Evolutionary conservation across 2,888 invertebrate genomes (phyloP).

Genomic region (Dione juno): DNA sequence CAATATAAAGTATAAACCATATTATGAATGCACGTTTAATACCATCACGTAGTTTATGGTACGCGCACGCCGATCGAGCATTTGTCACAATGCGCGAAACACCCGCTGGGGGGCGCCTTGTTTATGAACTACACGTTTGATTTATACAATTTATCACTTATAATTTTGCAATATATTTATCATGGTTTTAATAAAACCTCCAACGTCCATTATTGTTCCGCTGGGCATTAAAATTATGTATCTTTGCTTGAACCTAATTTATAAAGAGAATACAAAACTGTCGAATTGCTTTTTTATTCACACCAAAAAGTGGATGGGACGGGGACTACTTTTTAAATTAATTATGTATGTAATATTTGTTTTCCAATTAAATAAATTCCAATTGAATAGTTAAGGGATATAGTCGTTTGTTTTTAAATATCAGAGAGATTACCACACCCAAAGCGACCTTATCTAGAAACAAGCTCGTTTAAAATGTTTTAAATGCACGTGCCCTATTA

Average conservation of each 20-base stretch:
- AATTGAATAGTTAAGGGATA: not conserved
- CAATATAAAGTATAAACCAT: slow-evolving; percentile 25
- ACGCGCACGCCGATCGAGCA: slow-evolving; percentile 58
- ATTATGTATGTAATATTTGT: not conserved
- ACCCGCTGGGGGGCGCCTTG: slow-evolving; percentile 58
- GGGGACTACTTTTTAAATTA: not conserved
- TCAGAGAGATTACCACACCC: slow-evolving; percentile 56
- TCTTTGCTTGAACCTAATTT: slow-evolving; percentile 11
- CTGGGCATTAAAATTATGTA: slow-evolving; percentile 17
- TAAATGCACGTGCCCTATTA: slow-evolving; percentile 64
- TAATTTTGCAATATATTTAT: slow-evolving; percentile 46
- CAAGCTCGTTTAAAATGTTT: slow-evolving; percentile 65
- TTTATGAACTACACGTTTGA: slow-evolving; percentile 66
- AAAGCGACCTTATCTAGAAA: slow-evolving; percentile 60
- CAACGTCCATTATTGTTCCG: slow-evolving; percentile 6
- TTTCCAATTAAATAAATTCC: slow-evolving; percentile 10
- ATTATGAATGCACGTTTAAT: slow-evolving; percentile 45
- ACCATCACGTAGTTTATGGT: slow-evolving; percentile 59
- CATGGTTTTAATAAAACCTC: slow-evolving; percentile 40
- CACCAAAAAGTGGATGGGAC: not conserved
- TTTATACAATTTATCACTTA: slow-evolving; percentile 58
- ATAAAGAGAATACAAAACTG: slow-evolving; percentile 9
- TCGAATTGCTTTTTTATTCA: slow-evolving; percentile 13
- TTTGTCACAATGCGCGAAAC: slow-evolving; percentile 57
- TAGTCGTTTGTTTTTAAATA: slow-evolving; percentile 40